Conservation (phyloP, 2,797 vertebrate species). For the Poeciliopsis infans region DNA sequence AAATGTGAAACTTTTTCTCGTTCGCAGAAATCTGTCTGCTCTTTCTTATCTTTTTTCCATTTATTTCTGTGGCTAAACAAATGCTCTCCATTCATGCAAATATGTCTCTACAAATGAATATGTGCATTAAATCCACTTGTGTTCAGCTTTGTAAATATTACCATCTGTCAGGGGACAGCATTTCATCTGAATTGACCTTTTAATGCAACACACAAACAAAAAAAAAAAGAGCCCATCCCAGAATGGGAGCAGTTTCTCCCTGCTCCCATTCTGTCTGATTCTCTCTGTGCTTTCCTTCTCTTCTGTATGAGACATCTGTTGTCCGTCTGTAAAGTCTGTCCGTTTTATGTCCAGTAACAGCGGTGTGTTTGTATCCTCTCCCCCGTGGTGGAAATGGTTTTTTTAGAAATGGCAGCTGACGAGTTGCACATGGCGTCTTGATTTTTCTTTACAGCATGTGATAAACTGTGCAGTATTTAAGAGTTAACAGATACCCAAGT, state of each 20-base stretch:
- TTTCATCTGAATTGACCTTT: conserved; percentile 29
- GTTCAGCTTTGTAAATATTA: conserved; percentile 20
- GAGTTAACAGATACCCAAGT: background rate
- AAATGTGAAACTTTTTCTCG: conserved; percentile 99
- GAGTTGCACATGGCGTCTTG: conserved; percentile 4
- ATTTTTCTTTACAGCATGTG: conserved; percentile 14
- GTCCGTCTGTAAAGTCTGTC: conserved; percentile 18
- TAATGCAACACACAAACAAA: conserved; percentile 6
- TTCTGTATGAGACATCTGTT: conserved; percentile 21
- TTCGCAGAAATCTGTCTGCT: conserved; percentile 82
- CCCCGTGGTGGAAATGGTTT: conserved; percentile 4
- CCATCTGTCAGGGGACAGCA: conserved; percentile 11
- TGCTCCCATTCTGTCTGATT: conserved; percentile 26
- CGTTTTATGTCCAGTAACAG: conserved; percentile 18
- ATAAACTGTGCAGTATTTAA: conserved; percentile 3
- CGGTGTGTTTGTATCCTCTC: conserved; percentile 7
- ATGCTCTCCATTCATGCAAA: background rate
- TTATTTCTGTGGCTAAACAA: conserved; percentile 1
- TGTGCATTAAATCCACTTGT: conserved; percentile 6
- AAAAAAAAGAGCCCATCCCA: conserved; percentile 8
- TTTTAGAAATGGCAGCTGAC: conserved; percentile 11
- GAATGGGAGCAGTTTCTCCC: conserved; percentile 30
- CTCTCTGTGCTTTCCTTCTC: background rate
- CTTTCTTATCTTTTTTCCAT: conserved; percentile 22
- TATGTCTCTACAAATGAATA: background rate